These are phyloP conservation scores for Etheostoma spectabile DNA, from an alignment of 2,113 vertebrate species.

Conservation along the genomic window DNA sequence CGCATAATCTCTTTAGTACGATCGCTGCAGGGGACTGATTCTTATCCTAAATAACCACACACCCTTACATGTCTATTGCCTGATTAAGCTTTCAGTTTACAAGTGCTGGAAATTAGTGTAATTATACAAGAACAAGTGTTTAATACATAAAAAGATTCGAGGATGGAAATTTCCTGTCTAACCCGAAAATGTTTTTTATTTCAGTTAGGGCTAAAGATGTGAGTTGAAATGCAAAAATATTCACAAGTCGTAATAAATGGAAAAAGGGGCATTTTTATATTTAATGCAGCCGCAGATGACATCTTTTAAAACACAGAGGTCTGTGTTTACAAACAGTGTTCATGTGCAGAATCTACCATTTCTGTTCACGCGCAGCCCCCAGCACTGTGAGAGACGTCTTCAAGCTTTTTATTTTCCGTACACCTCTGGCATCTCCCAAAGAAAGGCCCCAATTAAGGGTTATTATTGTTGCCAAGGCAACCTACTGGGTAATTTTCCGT, in stretches of 20 bases:
- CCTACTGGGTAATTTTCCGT: constrained; percentile 80
- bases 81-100: constrained; percentile 51
- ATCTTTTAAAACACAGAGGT: not conserved
- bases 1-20: constrained; percentile 1
- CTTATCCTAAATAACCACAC: constrained; percentile 29
- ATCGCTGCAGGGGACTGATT: constrained; percentile 34
- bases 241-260: not conserved
- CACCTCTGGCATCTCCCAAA: constrained; percentile 71
- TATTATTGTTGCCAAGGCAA: constrained; percentile 85
- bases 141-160: constrained; percentile 12
- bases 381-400: constrained; percentile 19
- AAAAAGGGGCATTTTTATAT: not conserved
- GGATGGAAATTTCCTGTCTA: constrained; percentile 28
- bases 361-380: constrained; percentile 10
- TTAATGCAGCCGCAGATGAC: constrained; percentile 16
- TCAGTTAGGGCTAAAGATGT: not conserved
- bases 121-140: constrained; percentile 49
- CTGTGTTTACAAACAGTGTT: constrained; percentile 55
- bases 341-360: constrained; percentile 15
- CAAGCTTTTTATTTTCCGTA: constrained; percentile 44
- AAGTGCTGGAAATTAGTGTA: constrained; percentile 56
- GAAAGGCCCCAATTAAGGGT: constrained; percentile 81
- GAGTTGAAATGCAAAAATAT: constrained; percentile 3
- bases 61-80: constrained; percentile 5
- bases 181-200: constrained; percentile 8